Base-by-base conservation (phyloP, 2,113 vertebrate genomes). In the Salminus brasiliensis region DNA sequence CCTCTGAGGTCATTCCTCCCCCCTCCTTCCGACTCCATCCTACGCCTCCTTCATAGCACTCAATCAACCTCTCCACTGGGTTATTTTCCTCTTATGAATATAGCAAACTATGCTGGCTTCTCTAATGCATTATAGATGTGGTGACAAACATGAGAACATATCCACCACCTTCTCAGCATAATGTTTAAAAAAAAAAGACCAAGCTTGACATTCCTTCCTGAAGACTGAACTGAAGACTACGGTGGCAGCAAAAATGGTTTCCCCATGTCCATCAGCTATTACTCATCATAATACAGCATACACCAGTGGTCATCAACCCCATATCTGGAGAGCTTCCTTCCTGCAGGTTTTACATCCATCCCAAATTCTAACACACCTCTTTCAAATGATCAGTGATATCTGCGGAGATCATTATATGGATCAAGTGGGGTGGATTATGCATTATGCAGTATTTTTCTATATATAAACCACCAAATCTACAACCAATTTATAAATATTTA, bases 31-130 rank as follows among this genome's bases (percentile, higher is more conserved):
- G 18, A 18, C 47, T 18, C 21, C 47, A 21, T 15, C 21, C 5
- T 18, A 5, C 1, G 47, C 18, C 47, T n/a, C 32, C 62, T 39
- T 66, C 34, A 1, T 11, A 36, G 62, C 18, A 18, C 21, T 65
- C 62, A 36, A 65, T 65, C 62, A 65, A 65, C 62, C 32, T 36
- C n/a, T 65, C 62, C 32, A n/a, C 18, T n/a, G 62, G 62, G 18
- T 39, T 65, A 36, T 8, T 23, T 21, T 23, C 62, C 62, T 39
- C 18, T 0, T 21, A 23, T 8, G 10, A 23, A n/a, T 66, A 39
- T 11, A 12, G n/a, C 18, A 32, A 10, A 39, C 32, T 1, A 3
- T 21, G 2, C 60, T 32, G 60, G 6, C 30, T 32, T 63, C 13
- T 63, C 5, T 32, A 55, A 55, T 55, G 52, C n/a, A 55, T 55